A percentile compares a stretch with the other conserved stretches of the same genome.
Conservation (phyloP, 2,113 vertebrate species). For the Vanacampus margaritifer region DNA sequence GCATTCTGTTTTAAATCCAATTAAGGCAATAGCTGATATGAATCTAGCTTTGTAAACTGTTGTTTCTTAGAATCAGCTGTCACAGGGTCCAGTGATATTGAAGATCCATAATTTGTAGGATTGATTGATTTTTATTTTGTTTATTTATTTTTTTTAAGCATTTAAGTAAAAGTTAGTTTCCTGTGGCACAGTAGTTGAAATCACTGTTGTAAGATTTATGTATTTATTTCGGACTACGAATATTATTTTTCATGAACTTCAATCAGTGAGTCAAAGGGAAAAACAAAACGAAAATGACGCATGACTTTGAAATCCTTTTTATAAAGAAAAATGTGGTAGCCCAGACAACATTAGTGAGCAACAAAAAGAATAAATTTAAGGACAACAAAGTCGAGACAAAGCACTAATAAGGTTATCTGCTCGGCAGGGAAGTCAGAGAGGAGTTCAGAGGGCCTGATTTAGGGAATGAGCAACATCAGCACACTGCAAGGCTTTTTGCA, state of each 20-base stretch:
- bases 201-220: no score
- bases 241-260: neutral
- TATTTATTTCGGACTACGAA: neutral
- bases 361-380: neutral
- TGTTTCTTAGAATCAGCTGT: neutral
- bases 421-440: slow-evolving; percentile 12
- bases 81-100: neutral
- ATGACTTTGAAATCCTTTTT: neutral
- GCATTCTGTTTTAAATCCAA: neutral
- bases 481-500: neutral
- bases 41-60: neutral
- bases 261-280: neutral
- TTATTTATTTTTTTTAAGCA: no score
- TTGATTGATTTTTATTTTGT: no score
- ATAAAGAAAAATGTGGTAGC: neutral
- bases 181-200: no score
- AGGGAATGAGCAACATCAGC: slow-evolving; percentile 9
- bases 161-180: no score
- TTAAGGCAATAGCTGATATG: neutral
- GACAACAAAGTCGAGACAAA: neutral
- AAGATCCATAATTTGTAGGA: no score
- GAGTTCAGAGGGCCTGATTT: slow-evolving; percentile 14
- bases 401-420: slow-evolving; percentile 19
- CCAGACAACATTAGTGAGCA: neutral
- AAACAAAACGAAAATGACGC: neutral